A percentile compares a stretch with the other conserved stretches of the same genome.
Evolutionary conservation across 2,113 vertebrate genomes (phyloP).

Genomic region (Calcarius ornatus): DNA sequence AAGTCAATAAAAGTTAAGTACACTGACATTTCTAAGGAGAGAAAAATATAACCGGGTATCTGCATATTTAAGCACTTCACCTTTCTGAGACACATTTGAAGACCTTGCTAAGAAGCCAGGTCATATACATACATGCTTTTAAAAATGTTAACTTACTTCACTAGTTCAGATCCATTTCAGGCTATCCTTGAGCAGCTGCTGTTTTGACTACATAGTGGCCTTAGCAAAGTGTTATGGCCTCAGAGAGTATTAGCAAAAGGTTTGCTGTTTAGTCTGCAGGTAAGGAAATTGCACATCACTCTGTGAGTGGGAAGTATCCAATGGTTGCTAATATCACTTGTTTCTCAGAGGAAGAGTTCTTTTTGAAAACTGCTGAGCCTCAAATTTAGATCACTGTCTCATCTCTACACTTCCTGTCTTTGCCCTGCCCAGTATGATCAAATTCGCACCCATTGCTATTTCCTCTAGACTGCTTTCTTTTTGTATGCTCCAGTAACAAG

Average conservation of each 20-base stretch:
- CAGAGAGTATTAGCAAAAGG: neutral
- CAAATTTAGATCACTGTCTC: neutral
- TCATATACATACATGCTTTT: neutral
- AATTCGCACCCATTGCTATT: neutral
- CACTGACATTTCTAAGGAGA: neutral
- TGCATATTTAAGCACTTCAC: neutral
- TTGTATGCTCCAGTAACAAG: neutral
- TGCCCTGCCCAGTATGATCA: neutral
- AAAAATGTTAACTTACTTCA: neutral
- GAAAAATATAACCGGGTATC: neutral
- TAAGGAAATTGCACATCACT: neutral
- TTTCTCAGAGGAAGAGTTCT: neutral
- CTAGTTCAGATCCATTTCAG: neutral
- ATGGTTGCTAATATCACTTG: neutral
- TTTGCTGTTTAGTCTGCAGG: neutral
- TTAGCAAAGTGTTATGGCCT: neutral
- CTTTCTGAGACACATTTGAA: neutral
- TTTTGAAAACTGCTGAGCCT: neutral
- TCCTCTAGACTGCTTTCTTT: neutral
- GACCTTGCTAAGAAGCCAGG: neutral
- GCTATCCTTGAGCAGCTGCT: neutral
- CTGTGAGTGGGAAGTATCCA: neutral
- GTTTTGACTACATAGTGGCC: neutral
- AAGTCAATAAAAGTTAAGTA: constrained; percentile 17
- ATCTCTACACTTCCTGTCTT: neutral